Percentiles rank a stretch among this genome's conserved stretches.
Evolutionary conservation across 1,140 invertebrate species (phyloP).

Genomic region (Lepidurus packardi): DNA sequence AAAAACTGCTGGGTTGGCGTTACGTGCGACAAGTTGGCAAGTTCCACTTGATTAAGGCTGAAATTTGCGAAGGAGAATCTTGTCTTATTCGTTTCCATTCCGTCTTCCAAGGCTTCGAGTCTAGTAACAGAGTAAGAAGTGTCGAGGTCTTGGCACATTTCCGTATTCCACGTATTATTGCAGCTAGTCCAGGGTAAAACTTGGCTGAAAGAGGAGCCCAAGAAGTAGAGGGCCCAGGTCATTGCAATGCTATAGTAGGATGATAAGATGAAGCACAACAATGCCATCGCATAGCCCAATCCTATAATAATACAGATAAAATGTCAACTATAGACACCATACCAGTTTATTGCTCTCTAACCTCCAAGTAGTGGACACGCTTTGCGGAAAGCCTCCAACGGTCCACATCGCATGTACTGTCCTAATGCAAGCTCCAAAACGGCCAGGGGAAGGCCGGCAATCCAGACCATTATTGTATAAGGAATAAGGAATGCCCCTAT

Average conservation of each 20-base stretch:
- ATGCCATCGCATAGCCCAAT: conserved; percentile 53
- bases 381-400: conserved; percentile 45
- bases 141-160: conserved; percentile 40
- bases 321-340: neutral
- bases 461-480: conserved; percentile 50
- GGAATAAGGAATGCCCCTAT: conserved; percentile 55
- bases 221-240: conserved; percentile 50
- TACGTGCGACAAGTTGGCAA: neutral
- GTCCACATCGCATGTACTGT: conserved; percentile 46
- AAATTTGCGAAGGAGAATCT: conserved; percentile 22
- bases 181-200: conserved; percentile 50
- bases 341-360: conserved; percentile 34
- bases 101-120: conserved; percentile 22
- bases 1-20: conserved; percentile 32
- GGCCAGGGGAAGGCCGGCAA: conserved; percentile 52
- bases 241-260: conserved; percentile 55
- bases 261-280: conserved; percentile 52
- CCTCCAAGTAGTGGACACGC: conserved; percentile 48
- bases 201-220: conserved; percentile 46
- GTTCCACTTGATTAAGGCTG: conserved; percentile 24
- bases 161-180: conserved; percentile 50
- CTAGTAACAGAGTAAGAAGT: conserved; percentile 3
- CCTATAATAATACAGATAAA: conserved; percentile 42
- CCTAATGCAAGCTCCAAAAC: conserved; percentile 54
- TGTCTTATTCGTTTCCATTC: neutral